Evolutionary conservation across 2,888 invertebrate genomes (phyloP), one percentile per base, ranked within the genome.

Genomic region (Nesidiocoris tenuis): DNA sequence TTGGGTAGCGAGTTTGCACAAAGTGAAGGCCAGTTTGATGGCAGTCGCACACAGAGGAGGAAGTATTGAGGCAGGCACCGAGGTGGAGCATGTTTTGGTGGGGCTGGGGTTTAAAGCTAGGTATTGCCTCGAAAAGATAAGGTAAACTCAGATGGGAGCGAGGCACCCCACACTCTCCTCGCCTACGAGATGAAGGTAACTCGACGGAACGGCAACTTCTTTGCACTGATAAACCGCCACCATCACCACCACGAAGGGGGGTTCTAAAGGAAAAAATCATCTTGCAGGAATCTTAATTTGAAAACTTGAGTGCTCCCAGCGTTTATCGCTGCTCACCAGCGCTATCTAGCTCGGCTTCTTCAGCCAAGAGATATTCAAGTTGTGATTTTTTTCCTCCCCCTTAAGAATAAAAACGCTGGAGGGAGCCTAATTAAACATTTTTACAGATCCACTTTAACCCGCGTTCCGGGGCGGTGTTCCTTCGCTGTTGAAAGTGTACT

Each of bases 221-320:
- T 70, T 70, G 25, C 70, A 70, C 70, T 70, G 70, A 70, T 70
- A 70, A 70, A 70, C 70, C 61, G 57, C 59, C 39, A 39, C 39
- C 39, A 39, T 39, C 39, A 12, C 39, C 3, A 12, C n/a, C 25
- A 21, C 59, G 57, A 70, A 17, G 61, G 70, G 70, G 59, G 39
- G 39, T 12, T 39, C 39, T 12, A 3, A 7, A 39, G 23, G 57
- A 70, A 67, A 70, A 72, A 72, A 72, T 72, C 72, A 63, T 72
- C 72, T 63, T 55, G 64, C 72, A 25, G 71, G 72, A 72, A 72
- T 72, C 72, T 72, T 72, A 72, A 72, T 72, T 72, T 72, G 72
- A 72, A 72, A 72, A 72, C 72, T 72, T 72, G 72, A 72, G 72
- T 61, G 72, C 64, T 55, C 23, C 63, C 70, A 54, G 67, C 61